These are phyloP conservation scores for Agonopterix alstromeriana DNA, from an alignment of 2,888 invertebrate genomes.

Conservation along the genomic window DNA sequence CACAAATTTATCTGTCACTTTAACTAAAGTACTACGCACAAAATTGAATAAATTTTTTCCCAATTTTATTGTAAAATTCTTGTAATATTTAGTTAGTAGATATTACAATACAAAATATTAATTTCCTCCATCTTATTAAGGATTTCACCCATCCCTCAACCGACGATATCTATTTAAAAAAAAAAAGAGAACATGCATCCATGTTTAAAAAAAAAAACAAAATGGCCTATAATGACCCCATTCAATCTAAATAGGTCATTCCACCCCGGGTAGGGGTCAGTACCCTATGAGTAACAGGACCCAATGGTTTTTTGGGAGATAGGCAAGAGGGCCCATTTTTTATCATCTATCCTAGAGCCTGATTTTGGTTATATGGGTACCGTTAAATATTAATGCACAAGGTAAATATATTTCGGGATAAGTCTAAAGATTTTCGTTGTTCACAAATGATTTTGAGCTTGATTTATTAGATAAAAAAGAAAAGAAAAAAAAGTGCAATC, in stretches of 20 bases:
- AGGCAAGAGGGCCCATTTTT: conserved; percentile 57
- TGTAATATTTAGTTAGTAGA: too few species aligned
- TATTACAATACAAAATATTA: too few species aligned
- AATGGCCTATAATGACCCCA: conserved; percentile 50
- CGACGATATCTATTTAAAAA: background rate
- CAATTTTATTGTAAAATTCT: too few species aligned
- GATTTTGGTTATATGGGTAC: conserved; percentile 64
- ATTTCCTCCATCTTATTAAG: too few species aligned
- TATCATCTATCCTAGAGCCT: conserved; percentile 58
- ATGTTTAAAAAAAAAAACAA: conserved; percentile 19
- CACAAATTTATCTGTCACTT: too few species aligned
- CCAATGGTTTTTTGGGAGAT: conserved; percentile 51
- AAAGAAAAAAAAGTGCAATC: too few species aligned
- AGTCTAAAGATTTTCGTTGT: conserved; percentile 25
- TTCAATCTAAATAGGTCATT: conserved; percentile 71
- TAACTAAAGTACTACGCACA: too few species aligned
- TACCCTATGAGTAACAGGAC: conserved; percentile 64
- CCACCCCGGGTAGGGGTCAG: conserved; percentile 62
- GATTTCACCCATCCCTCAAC: too few species aligned
- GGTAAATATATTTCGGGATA: conserved; percentile 27
- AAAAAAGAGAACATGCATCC: background rate
- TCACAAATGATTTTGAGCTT: too few species aligned
- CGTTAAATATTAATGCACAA: conserved; percentile 47
- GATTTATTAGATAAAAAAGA: too few species aligned
- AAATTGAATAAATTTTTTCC: too few species aligned